These are phyloP conservation scores for Oscheius myriophilus DNA, from an alignment of 2,888 invertebrate species.

Conservation along the genomic window DNA sequence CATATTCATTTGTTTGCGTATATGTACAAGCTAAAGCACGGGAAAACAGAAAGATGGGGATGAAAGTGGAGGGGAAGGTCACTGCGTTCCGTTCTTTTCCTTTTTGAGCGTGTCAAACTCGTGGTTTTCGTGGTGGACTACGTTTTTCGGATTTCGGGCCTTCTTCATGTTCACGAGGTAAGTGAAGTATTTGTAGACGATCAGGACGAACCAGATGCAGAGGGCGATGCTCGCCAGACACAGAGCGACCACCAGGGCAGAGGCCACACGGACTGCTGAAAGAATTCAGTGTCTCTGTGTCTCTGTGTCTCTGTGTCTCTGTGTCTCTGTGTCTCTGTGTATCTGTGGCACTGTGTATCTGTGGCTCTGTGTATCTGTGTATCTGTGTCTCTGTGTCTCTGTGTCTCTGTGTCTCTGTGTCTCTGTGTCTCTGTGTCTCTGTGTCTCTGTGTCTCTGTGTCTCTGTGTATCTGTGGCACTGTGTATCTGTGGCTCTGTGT, in stretches of 20 bases:
- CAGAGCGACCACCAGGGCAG: slow-evolving; percentile 38
- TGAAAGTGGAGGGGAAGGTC: slow-evolving; percentile 8
- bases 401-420: background rate
- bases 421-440: background rate
- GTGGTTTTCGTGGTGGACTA: slow-evolving; percentile 49
- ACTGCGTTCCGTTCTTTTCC: slow-evolving; percentile 47
- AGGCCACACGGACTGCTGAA: slow-evolving; percentile 32
- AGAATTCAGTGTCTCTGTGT: background rate
- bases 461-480: no score
- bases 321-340: no score
- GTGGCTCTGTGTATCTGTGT: no score
- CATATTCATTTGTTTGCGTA: no score
- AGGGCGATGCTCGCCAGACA: slow-evolving; percentile 42
- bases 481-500: no score
- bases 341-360: no score
- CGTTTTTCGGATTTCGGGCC: slow-evolving; percentile 49
- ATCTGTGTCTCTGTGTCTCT: no score
- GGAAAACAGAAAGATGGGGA: slow-evolving; percentile 15
- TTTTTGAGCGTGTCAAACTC: slow-evolving; percentile 38
- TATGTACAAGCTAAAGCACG: slow-evolving; percentile 24
- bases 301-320: background rate
- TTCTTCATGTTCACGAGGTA: slow-evolving; percentile 53
- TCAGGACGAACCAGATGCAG: slow-evolving; percentile 48
- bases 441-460: background rate
- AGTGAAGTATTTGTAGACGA: slow-evolving; percentile 52